phyloP scores from a whole-genome alignment of 2,888 invertebrate species.

The Alloscopus bannaensis region DNA sequence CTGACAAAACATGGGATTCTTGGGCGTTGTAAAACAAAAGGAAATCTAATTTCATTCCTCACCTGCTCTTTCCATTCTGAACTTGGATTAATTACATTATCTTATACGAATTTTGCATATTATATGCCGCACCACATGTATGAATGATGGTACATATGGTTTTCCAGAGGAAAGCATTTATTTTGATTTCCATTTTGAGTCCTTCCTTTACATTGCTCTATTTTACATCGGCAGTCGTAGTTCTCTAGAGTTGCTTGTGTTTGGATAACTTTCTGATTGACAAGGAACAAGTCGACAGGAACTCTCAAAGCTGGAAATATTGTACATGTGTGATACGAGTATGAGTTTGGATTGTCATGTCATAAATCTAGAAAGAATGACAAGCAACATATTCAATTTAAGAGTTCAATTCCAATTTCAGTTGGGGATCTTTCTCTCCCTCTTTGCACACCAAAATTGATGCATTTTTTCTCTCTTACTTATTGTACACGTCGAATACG shows the following conservation, averaged over 20 bases:
- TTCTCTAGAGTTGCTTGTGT: constrained; percentile 4
- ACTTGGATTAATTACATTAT: too few relatives aligned
- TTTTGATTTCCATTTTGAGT: too few relatives aligned
- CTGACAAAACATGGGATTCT: too few relatives aligned
- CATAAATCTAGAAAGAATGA: constrained; percentile 53
- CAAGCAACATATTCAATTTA: constrained; percentile 57
- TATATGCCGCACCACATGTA: too few relatives aligned
- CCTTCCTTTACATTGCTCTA: too few relatives aligned
- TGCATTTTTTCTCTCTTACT: background rate
- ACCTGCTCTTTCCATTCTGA: too few relatives aligned
- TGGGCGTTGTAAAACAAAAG: too few relatives aligned
- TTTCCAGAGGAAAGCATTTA: too few relatives aligned
- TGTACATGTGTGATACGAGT: constrained; percentile 19
- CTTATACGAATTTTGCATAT: too few relatives aligned
- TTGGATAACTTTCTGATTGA: constrained; percentile 29
- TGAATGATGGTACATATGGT: too few relatives aligned
- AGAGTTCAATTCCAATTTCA: constrained; percentile 57
- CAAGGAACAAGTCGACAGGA: constrained; percentile 11
- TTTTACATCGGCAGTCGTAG: too few relatives aligned
- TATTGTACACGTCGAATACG: background rate
- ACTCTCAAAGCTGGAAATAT: background rate
- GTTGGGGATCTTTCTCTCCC: constrained; percentile 51
- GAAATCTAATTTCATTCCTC: too few relatives aligned
- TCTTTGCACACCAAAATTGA: constrained; percentile 33
- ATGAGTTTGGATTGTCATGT: constrained; percentile 40